Evolutionary conservation across 53 echinoderm and acorn worm genomes (phyloP).

Genomic region (Echinarachnius parma): DNA sequence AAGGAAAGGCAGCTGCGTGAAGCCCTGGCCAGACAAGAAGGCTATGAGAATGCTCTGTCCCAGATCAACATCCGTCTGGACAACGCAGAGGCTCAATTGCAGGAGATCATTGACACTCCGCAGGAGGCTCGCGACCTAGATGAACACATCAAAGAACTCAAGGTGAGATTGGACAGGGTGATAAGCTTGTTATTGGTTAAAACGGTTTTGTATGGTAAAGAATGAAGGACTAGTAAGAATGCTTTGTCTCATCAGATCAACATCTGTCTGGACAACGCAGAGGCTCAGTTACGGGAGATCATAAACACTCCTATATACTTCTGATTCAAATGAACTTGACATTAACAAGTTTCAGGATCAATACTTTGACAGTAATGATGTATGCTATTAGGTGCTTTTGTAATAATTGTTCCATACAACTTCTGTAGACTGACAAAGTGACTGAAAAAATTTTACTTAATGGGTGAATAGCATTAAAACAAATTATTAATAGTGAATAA

Average conservation of each 20-base stretch:
- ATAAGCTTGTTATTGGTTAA: too few species aligned
- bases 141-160: slow-evolving; percentile 46
- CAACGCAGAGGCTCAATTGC: slow-evolving; percentile 62
- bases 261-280: slow-evolving; percentile 61
- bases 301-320: slow-evolving; percentile 7
- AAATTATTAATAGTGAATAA: too few species aligned
- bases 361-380: too few species aligned
- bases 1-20: slow-evolving; percentile 71
- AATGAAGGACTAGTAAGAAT: slow-evolving; percentile 80
- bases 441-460: too few species aligned
- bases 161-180: too few species aligned
- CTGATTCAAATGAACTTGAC: too few species aligned
- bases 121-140: slow-evolving; percentile 39
- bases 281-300: slow-evolving; percentile 60
- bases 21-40: slow-evolving; percentile 81
- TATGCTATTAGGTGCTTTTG: too few species aligned
- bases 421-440: too few species aligned
- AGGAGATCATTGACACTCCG: slow-evolving; percentile 39
- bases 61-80: slow-evolving; percentile 68
- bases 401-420: too few species aligned
- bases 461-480: too few species aligned
- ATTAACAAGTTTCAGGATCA: too few species aligned
- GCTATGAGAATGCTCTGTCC: slow-evolving; percentile 77
- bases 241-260: slow-evolving; percentile 74
- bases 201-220: too few species aligned